Base-by-base conservation (phyloP, 2,797 vertebrate species). In the Gymnopithys bicolor region DNA sequence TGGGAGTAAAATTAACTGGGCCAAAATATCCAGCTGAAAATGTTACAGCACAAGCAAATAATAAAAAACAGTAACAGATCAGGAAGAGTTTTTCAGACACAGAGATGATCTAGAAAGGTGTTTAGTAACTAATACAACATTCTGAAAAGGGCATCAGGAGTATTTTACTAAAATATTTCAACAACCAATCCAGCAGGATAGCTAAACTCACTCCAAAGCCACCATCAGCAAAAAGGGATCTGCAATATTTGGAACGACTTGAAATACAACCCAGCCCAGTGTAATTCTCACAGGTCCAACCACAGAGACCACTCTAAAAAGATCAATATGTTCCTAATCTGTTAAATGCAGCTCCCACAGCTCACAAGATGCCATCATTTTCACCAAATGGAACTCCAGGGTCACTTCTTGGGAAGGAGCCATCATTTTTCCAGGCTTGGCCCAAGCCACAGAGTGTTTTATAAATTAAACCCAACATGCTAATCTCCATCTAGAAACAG, bases 401-500 rank as follows among this genome's bases (percentile, higher is more conserved):
- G 88, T 76, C 67, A 84, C 69, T 94, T 82, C 43, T 48, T 59
- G 33, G 27, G 37, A 74, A 89, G 76, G 32, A 82, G 27, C 52
- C 87, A 92, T 70, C 49, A 30, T 64, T 32, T 84, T 67, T 59
- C 59, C 88, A 43, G 48, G 55, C 63, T 56, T 59, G 41, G 45
- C 59, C 48, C 14, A 76, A 81, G n/a, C 37, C 70, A 90, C 5
- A 1, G 2, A 1, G 32, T 24, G n/a, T 45, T 92, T 85, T 74
- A 69, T 32, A 78, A 84, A 91, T 94, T 86, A 87, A 94, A 95
- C 35, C 48, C 32, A 70, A 76, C 77, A 43, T 33, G 41, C 73
- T 95, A 92, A 94, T 83, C 90, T 87, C 78, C n/a, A 28, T 32
- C 63, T 52, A 67, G 68, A 87, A 92, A 52, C 41, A 16, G 60